A percentile compares a stretch with the other conserved stretches of the same genome.
These are phyloP conservation scores for Pseudachorutes palmiensis DNA, from an alignment of 1,140 invertebrate species.

Conservation along the genomic window DNA sequence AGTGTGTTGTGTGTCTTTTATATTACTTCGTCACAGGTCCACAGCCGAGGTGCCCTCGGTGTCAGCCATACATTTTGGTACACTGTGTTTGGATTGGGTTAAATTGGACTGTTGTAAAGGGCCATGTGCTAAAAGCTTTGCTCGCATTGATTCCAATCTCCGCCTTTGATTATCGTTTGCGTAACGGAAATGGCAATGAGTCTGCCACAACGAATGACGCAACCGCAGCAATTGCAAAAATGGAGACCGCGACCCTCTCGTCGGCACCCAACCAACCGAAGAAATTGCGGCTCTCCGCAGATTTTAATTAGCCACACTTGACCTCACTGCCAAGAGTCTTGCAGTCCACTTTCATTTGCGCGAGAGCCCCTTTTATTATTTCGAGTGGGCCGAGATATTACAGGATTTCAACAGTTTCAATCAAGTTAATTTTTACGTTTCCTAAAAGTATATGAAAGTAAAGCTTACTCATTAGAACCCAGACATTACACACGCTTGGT, in stretches of 20 bases:
- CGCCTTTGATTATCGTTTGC: background rate
- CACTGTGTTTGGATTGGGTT: background rate
- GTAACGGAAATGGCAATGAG: background rate
- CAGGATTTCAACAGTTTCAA: too few relatives aligned
- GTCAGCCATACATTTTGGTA: background rate
- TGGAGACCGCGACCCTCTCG: constrained; percentile 2
- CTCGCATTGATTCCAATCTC: background rate
- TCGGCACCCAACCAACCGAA: constrained; percentile 3
- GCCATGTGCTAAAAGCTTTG: background rate
- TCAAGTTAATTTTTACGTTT: background rate
- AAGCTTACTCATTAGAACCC: too few relatives aligned
- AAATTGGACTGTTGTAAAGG: background rate
- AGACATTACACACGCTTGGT: too few relatives aligned
- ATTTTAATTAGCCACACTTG: constrained; percentile 10
- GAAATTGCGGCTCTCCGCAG: background rate
- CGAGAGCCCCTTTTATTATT: too few relatives aligned
- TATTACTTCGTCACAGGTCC: background rate
- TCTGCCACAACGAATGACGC: background rate
- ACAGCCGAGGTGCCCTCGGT: background rate
- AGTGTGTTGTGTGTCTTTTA: background rate
- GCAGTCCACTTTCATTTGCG: too few relatives aligned
- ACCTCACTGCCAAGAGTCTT: background rate
- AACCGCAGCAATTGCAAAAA: background rate
- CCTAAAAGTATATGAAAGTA: too few relatives aligned
- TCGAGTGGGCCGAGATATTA: too few relatives aligned